A percentile compares a stretch with the other conserved stretches of the same genome.
Conservation (phyloP, 2,113 vertebrate genomes). For the Argyrosomus japonicus region DNA sequence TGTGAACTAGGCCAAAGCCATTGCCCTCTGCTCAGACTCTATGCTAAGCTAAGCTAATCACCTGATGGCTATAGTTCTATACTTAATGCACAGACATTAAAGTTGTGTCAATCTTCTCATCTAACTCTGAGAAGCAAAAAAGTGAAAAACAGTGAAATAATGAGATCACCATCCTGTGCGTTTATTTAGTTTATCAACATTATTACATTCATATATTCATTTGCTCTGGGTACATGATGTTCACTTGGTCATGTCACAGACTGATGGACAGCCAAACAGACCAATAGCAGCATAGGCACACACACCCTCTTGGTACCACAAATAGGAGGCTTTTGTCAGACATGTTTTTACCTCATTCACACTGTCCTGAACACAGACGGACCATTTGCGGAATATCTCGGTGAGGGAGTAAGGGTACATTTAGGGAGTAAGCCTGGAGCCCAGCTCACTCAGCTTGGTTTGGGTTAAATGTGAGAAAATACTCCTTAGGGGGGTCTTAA, state of each 20-base stretch:
- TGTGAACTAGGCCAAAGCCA: no score
- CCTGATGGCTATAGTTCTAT: no score
- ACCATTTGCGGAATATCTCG: conserved; percentile 7
- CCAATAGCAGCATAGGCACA: conserved; percentile 66
- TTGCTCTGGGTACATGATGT: conserved; percentile 44
- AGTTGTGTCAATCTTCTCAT: no score
- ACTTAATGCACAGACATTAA: no score
- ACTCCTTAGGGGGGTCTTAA: background rate
- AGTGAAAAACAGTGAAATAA: background rate
- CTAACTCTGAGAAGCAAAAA: no score
- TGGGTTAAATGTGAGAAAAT: conserved; percentile 5
- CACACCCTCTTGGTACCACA: conserved; percentile 22
- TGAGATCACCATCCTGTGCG: background rate
- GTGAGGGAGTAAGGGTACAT: background rate
- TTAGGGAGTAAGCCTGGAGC: conserved; percentile 6
- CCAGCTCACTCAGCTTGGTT: conserved; percentile 28
- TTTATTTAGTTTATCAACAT: conserved; percentile 50
- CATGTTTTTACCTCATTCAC: conserved; percentile 1
- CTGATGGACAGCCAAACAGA: conserved; percentile 38
- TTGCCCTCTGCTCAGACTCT: background rate
- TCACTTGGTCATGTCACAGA: conserved; percentile 53
- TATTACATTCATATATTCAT: conserved; percentile 43
- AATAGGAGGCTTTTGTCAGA: conserved; percentile 28
- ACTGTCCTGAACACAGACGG: conserved; percentile 12
- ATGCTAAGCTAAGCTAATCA: no score